A percentile compares a stretch with the other conserved stretches of the same genome.
Conservation (phyloP, 2,888 invertebrate species). For the Andrena praecox region DNA sequence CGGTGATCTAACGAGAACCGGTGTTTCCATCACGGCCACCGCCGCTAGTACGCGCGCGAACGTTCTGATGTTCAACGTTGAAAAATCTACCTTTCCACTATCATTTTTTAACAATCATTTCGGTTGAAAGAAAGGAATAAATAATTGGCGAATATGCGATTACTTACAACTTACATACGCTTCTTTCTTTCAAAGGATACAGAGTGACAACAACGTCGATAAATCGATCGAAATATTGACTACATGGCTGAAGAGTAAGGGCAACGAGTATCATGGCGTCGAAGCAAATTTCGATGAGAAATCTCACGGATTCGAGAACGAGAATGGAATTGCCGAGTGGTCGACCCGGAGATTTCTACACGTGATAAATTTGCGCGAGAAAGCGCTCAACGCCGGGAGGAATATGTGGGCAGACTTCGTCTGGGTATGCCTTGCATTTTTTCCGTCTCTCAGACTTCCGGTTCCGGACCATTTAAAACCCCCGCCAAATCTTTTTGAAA, state of each 20-base stretch:
- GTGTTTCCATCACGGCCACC: too few species aligned
- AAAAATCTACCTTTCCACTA: neutral
- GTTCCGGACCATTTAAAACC: too few species aligned
- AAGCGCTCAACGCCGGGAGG: constrained; percentile 90
- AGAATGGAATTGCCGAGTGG: constrained; percentile 91
- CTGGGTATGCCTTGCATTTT: constrained; percentile 87
- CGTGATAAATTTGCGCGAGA: constrained; percentile 92
- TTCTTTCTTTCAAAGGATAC: constrained; percentile 88
- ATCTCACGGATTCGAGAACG: constrained; percentile 86
- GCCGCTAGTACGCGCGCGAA: neutral
- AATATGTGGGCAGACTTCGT: constrained; percentile 95
- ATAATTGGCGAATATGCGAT: neutral
- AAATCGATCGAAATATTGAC: constrained; percentile 90
- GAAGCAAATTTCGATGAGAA: constrained; percentile 87
- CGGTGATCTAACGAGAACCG: too few species aligned
- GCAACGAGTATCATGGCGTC: constrained; percentile 90
- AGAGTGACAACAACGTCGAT: constrained; percentile 95
- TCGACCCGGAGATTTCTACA: constrained; percentile 90
- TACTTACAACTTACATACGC: neutral
- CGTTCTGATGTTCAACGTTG: neutral
- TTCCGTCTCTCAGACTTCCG: neutral
- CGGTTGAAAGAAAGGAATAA: too few species aligned
- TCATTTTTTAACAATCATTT: too few species aligned
- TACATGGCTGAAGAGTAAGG: constrained; percentile 89
- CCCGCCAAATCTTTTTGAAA: neutral